Base-by-base conservation (phyloP, 2,888 invertebrate species). In the Reticulitermes lucifugus region DNA sequence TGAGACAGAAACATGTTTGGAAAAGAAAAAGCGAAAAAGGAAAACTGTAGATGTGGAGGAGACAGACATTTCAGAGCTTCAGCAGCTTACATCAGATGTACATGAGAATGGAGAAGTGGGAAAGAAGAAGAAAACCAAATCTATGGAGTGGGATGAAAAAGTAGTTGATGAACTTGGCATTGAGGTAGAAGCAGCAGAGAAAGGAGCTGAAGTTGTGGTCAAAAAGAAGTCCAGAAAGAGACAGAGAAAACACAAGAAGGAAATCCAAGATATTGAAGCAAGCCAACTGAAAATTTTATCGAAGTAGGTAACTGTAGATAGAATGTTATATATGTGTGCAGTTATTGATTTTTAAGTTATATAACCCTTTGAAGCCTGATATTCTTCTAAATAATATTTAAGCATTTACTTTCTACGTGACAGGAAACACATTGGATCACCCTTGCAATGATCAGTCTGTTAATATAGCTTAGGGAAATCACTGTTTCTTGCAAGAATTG, bases 231-330 rank as follows among this genome's bases (percentile, higher is more conserved):
- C n/a, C 6, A 71, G 91, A 88, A 86, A 79, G 55, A 85, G 87
- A 83, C 83, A 87, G 60, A 79, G 83, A 71, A 81, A 85, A 46
- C 86, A 86, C 80, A 86, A 79, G 60, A 84, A 87, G 82, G 86
- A 87, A 29, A 79, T 83, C 71, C 77, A 86, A 71, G 84, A 86
- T 35, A 65, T n/a, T 41, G 86, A 87, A 51, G 82, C 89, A 1
- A 88, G 90, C 79, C 93, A 93, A 35, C 89, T 94, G 77, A 92
- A 95, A 90, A 92, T 96, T 43, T 91, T 96, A 88, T 92, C 95
- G 1, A 97, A 97, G 91, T 92, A 90, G 89, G 90, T 79, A 29
- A 80, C 86, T 87, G 79, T 55, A 18, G 55, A 4, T 14, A 18
- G 51, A 51, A 51, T 51, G 51, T 35, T 35, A 35, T 4, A 35